Percentiles rank a stretch among this genome's conserved stretches.
Conservation (phyloP, 2,113 vertebrate genomes). For the Sialia sialis region DNA sequence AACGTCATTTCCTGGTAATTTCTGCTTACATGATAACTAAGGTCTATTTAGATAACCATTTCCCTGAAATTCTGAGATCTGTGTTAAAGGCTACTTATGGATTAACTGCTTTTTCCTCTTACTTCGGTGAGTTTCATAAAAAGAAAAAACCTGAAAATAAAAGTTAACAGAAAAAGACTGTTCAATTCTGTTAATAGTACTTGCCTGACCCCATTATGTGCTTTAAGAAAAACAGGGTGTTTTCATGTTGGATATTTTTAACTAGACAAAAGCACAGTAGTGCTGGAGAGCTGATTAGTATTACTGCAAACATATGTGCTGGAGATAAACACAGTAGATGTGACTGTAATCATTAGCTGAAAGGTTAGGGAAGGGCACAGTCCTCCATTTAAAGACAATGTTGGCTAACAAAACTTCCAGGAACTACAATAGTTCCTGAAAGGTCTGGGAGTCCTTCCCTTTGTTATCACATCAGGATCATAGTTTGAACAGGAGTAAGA, state of each 20-base stretch:
- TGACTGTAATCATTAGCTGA: slow-evolving; percentile 20
- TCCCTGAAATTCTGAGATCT: slow-evolving; percentile 53
- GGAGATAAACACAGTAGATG: slow-evolving; percentile 19
- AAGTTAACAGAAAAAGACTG: background rate
- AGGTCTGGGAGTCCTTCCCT: slow-evolving; percentile 47
- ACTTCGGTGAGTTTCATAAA: slow-evolving; percentile 8
- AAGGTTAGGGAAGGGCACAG: slow-evolving; percentile 39
- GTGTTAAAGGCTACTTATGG: background rate
- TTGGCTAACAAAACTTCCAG: slow-evolving; percentile 29
- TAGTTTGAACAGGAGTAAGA: slow-evolving; percentile 37
- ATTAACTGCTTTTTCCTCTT: slow-evolving; percentile 5
- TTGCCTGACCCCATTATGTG: background rate
- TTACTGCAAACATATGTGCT: background rate
- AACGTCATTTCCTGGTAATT: slow-evolving; percentile 73
- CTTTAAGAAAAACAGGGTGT: slow-evolving; percentile 4
- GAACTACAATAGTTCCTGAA: slow-evolving; percentile 39
- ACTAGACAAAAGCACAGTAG: slow-evolving; percentile 28
- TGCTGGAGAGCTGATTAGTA: slow-evolving; percentile 37
- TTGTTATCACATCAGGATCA: slow-evolving; percentile 38
- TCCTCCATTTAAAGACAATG: slow-evolving; percentile 47
- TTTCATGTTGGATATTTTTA: slow-evolving; percentile 32
- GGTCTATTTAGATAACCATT: slow-evolving; percentile 70
- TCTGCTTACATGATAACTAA: slow-evolving; percentile 69
- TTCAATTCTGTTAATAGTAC: background rate
- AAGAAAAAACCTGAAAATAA: slow-evolving; percentile 25